These are phyloP conservation scores for Drosophila albomicans DNA, from an alignment of 1,140 invertebrate species.

Conservation along the genomic window DNA sequence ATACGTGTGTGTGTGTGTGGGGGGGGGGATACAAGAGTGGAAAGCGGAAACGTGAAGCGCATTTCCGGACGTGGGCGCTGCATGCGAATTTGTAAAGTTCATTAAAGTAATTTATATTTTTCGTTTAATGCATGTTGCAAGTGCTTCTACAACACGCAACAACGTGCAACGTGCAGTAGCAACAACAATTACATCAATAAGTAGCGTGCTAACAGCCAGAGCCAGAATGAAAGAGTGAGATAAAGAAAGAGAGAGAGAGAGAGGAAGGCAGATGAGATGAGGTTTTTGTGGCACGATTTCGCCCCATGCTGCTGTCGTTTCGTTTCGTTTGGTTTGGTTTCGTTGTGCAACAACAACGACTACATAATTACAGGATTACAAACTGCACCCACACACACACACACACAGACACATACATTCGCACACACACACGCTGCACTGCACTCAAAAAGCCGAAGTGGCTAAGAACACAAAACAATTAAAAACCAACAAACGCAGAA, in stretches of 20 bases:
- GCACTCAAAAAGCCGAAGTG: constrained; percentile 80
- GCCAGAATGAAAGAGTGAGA: not conserved
- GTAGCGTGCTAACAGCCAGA: constrained; percentile 53
- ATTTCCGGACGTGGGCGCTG: constrained; percentile 67
- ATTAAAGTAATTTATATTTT: constrained; percentile 83
- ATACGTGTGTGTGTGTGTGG: not conserved
- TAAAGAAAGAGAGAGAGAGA: not conserved
- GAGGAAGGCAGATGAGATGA: constrained; percentile 10
- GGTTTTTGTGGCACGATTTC: constrained; percentile 31
- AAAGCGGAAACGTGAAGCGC: constrained; percentile 76
- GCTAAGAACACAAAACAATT: constrained; percentile 83
- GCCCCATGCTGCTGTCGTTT: constrained; percentile 13
- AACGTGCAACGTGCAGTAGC: constrained; percentile 4
- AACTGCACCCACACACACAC: constrained; percentile 61
- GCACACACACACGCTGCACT: constrained; percentile 56
- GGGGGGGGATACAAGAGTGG: not conserved
- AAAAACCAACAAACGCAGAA: constrained; percentile 78
- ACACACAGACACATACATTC: constrained; percentile 19
- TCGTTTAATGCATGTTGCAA: constrained; percentile 69
- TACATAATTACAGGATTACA: constrained; percentile 83
- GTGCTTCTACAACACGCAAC: constrained; percentile 68
- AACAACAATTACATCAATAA: constrained; percentile 81
- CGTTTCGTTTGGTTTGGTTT: constrained; percentile 54
- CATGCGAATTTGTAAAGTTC: constrained; percentile 83
- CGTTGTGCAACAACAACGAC: constrained; percentile 54